Percentiles rank a stretch among this genome's conserved stretches.
phyloP scores from a whole-genome alignment of 2,797 vertebrate genomes.

The Leptatherina wallacei region DNA sequence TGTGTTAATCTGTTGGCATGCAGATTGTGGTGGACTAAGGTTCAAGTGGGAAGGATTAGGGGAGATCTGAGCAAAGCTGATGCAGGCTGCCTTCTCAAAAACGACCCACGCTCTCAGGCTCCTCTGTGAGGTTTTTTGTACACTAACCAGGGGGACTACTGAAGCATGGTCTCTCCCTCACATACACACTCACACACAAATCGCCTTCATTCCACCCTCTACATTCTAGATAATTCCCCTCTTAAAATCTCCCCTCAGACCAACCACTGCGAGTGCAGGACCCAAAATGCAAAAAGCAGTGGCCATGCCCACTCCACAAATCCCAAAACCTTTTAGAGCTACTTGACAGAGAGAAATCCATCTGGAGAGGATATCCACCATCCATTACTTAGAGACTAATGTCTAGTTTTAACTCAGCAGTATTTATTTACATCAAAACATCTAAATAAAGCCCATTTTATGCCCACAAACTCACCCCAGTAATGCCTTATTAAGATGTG shows the following conservation, averaged over 20 bases:
- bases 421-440: slow-evolving; percentile 77
- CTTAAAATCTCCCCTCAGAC: slow-evolving; percentile 77
- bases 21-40: slow-evolving; percentile 78
- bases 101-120: slow-evolving; percentile 47
- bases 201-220: slow-evolving; percentile 74
- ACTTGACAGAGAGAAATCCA: slow-evolving; percentile 81
- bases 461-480: slow-evolving; percentile 27
- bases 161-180: slow-evolving; percentile 38
- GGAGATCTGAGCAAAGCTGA: slow-evolving; percentile 82
- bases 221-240: slow-evolving; percentile 79
- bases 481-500: slow-evolving; percentile 67
- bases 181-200: slow-evolving; percentile 65
- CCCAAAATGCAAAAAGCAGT: slow-evolving; percentile 71
- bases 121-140: slow-evolving; percentile 48
- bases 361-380: slow-evolving; percentile 75
- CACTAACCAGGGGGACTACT: slow-evolving; percentile 60
- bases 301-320: slow-evolving; percentile 75
- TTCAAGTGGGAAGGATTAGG: slow-evolving; percentile 84
- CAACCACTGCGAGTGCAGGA: slow-evolving; percentile 73
- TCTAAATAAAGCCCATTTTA: slow-evolving; percentile 67
- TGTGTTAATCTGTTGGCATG: slow-evolving; percentile 85
- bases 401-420: slow-evolving; percentile 70
- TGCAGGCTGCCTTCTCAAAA: slow-evolving; percentile 78
- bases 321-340: slow-evolving; percentile 84
- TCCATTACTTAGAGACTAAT: slow-evolving; percentile 80